These are phyloP conservation scores for Pantherophis alleghaniensis DNA, from an alignment of 2,797 vertebrate genomes.

Conservation along the genomic window DNA sequence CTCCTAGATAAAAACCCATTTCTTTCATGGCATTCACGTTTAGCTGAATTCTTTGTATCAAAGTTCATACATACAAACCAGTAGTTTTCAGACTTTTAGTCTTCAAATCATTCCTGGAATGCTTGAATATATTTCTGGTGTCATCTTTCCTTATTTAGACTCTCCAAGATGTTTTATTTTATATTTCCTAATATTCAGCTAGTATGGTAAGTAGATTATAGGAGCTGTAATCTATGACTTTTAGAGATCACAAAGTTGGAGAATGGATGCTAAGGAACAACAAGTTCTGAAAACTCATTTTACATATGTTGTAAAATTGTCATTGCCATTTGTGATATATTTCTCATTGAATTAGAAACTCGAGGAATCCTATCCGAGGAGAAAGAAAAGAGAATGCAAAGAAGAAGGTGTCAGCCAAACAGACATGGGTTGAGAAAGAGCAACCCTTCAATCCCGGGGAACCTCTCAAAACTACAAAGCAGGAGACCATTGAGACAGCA, in stretches of 20 bases:
- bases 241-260: not conserved
- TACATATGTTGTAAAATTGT: not conserved
- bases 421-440: accelerated
- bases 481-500: not conserved
- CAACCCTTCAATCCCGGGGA: not conserved
- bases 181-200: not conserved
- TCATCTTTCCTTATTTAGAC: not conserved
- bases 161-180: not conserved
- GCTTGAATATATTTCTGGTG: not conserved
- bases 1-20: not conserved
- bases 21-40: accelerated
- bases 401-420: not conserved
- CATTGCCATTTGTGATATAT: not conserved
- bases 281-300: not conserved
- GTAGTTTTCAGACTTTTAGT: not conserved
- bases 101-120: not conserved
- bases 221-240: not conserved
- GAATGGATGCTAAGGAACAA: not conserved
- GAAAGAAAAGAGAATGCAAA: slow-evolving; percentile 5
- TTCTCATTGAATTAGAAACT: not conserved
- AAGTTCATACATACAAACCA: not conserved
- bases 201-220: not conserved
- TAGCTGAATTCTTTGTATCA: not conserved
- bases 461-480: not conserved
- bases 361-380: not conserved